A percentile compares a stretch with the other conserved stretches of the same genome.
Conservation (phyloP, 2,113 vertebrate species). For the Chaenocephalus aceratus region DNA sequence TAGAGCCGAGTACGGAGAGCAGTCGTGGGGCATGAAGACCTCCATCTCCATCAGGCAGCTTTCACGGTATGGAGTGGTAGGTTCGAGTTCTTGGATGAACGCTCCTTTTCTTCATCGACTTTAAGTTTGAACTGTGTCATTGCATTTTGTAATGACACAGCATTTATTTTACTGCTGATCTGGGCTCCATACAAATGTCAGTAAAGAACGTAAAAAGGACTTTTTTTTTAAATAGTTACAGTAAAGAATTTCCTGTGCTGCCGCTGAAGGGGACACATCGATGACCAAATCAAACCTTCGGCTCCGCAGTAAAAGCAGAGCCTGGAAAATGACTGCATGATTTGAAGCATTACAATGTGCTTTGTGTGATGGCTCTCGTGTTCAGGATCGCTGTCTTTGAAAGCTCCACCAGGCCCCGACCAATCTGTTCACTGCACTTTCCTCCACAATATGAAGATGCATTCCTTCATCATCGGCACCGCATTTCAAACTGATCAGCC, state of each 20-base stretch:
- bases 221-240: constrained; percentile 22
- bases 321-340: background rate
- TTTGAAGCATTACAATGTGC: constrained; percentile 19
- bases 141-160: constrained; percentile 29
- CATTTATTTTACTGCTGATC: constrained; percentile 45
- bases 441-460: constrained; percentile 17
- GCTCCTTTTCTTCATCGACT: background rate
- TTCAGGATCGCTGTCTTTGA: background rate
- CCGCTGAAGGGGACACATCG: constrained; percentile 26
- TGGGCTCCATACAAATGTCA: constrained; percentile 30
- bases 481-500: constrained; percentile 48
- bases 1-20: constrained; percentile 39
- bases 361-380: background rate
- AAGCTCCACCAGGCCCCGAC: background rate
- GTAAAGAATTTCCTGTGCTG: constrained; percentile 18
- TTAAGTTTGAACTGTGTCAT: constrained; percentile 14
- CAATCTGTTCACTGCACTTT: constrained; percentile 27
- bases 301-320: background rate
- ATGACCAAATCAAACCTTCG: constrained; percentile 23
- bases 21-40: constrained; percentile 43
- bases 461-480: constrained; percentile 26
- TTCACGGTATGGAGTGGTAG: constrained; percentile 1
- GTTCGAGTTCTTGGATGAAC: constrained; percentile 4
- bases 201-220: background rate
- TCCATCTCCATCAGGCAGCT: constrained; percentile 30